A percentile compares a stretch with the other conserved stretches of the same genome.
Conservation (phyloP, 2,888 invertebrate genomes). For the Esperia sulphurella region DNA sequence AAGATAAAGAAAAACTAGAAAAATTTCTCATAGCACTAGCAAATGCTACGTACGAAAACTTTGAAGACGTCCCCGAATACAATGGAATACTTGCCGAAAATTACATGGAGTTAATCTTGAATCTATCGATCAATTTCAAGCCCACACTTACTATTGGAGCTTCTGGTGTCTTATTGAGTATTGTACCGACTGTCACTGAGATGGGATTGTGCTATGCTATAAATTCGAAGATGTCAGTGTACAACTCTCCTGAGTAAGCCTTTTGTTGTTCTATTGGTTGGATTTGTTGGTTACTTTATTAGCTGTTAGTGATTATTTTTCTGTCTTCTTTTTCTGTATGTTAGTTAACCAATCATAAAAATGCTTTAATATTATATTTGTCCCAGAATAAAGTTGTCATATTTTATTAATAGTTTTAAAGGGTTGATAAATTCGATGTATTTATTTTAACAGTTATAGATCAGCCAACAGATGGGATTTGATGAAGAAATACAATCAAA, state of each 20-base stretch:
- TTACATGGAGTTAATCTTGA: conserved; percentile 78
- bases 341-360: no score
- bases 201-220: conserved; percentile 85
- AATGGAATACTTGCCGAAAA: conserved; percentile 74
- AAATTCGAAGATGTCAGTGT: conserved; percentile 82
- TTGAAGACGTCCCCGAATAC: conserved; percentile 77
- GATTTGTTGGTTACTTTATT: no score
- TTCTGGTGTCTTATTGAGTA: conserved; percentile 62
- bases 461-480: conserved; percentile 75
- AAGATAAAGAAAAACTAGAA: conserved; percentile 74
- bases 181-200: conserved; percentile 83
- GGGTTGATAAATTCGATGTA: neutral
- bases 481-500: conserved; percentile 55
- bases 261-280: no score
- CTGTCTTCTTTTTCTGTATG: no score
- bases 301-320: no score
- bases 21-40: conserved; percentile 78
- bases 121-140: conserved; percentile 70
- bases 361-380: no score
- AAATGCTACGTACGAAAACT: conserved; percentile 80
- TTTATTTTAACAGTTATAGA: conserved; percentile 71
- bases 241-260: conserved; percentile 78
- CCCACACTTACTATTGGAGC: conserved; percentile 77
- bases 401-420: neutral
- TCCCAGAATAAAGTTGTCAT: no score